Evolutionary conservation across 2,888 invertebrate species (phyloP), one percentile per base, ranked within the genome.

Genomic region (Sympetrum striolatum): DNA sequence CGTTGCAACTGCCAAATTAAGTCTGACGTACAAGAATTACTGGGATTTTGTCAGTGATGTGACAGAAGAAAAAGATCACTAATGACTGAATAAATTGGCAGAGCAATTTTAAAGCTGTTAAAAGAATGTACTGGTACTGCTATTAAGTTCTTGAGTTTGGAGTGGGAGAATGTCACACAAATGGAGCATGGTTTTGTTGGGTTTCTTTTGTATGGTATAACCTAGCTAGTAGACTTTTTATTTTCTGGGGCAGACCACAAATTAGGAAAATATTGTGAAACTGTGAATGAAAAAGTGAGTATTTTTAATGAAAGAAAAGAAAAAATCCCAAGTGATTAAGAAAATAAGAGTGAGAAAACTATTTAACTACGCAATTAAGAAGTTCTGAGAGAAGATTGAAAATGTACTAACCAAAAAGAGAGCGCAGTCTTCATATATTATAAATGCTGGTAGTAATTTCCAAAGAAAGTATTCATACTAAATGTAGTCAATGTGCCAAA

Each of bases 401-500:
- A 37, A 60, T n/a, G 60, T 86, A 86, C 86, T 86, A 86, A 86
- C 86, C 35, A 86, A 82, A 81, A 82, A 64, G 86, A 86, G 86
- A 86, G 37, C 22, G 86, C 37, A 60, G 60, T 60, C 58, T 60
- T 86, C 86, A 60, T 37, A n/a, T 86, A 86, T 58, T 86, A 60
- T 86, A 39, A 58, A 22, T 60, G 86, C 86, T 60, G 86, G 58
- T 86, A 37, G 60, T 60, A 22, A n/a, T 60, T 86, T 86, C 86
- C 58, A 86, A 86, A 86, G 86, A 35, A 82, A 82, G 53, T 44
- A 86, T 64, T 60, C 86, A 86, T 86, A 25, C 73, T 73, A 60
- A 60, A 86, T 60, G 86, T 86, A 86, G 86, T 86, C 60, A 64
- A 86, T 86, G 86, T 86, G 60, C 86, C 86, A 86, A 86, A 86